A percentile compares a stretch with the other conserved stretches of the same genome.
These are phyloP conservation scores for Sebastes elongatus DNA, from an alignment of 2,797 vertebrate genomes.

Conservation along the genomic window DNA sequence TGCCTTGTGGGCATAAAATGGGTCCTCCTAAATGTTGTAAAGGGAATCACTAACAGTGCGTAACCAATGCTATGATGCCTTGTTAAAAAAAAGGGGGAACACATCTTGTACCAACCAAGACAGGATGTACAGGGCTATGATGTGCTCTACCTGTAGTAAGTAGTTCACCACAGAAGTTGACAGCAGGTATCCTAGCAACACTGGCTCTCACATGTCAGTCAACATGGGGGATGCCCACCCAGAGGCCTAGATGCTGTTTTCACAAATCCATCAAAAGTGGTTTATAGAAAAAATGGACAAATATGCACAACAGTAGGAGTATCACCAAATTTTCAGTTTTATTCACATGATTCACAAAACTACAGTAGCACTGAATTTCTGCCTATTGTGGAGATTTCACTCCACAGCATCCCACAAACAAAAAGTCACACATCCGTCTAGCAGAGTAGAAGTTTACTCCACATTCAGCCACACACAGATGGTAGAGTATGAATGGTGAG, in stretches of 20 bases:
- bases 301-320: not conserved
- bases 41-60: not conserved
- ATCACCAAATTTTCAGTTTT: no score
- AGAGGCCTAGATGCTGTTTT: not conserved
- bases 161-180: not conserved
- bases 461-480: slow-evolving; percentile 65
- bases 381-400: not conserved
- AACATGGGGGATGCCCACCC: not conserved
- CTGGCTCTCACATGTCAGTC: not conserved
- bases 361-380: not conserved
- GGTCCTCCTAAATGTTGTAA: not conserved
- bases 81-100: no score
- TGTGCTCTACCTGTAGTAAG: not conserved
- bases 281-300: not conserved
- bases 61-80: rapidly evolving
- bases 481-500: slow-evolving; percentile 55
- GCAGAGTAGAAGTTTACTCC: slow-evolving; percentile 24
- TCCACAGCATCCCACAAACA: not conserved
- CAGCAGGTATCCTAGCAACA: not conserved
- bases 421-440: not conserved
- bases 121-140: not conserved
- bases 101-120: no score
- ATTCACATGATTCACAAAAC: not conserved
- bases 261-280: not conserved
- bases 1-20: not conserved